These are phyloP conservation scores for Salticus scenicus DNA, from an alignment of 2,888 invertebrate species.

Conservation along the genomic window DNA sequence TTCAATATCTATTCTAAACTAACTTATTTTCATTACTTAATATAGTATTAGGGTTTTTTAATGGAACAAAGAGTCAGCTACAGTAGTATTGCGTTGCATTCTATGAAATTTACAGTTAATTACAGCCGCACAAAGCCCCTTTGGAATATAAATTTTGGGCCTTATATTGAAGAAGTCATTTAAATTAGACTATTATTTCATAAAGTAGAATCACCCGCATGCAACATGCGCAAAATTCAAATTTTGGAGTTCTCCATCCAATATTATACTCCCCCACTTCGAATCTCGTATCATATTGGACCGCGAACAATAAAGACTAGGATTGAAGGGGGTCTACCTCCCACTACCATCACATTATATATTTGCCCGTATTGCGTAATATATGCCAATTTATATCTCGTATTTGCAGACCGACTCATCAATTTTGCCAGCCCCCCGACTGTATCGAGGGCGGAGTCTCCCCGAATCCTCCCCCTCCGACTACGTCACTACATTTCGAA, in stretches of 20 bases:
- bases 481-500: background rate
- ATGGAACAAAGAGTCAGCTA: too few relatives aligned
- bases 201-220: background rate
- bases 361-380: conserved; percentile 16
- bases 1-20: too few relatives aligned
- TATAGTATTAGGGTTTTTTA: too few relatives aligned
- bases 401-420: conserved; percentile 10
- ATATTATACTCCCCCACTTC: too few relatives aligned
- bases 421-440: conserved; percentile 1
- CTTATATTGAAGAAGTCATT: too few relatives aligned
- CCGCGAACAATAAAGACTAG: background rate
- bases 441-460: background rate
- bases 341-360: background rate
- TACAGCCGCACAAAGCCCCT: too few relatives aligned
- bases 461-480: conserved; percentile 4
- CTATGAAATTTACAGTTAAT: too few relatives aligned
- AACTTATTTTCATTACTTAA: too few relatives aligned
- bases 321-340: background rate
- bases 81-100: too few relatives aligned
- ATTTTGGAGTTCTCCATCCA: background rate
- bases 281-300: background rate
- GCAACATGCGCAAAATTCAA: background rate
- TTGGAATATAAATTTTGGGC: too few relatives aligned
- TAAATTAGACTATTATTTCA: background rate
- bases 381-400: conserved; percentile 15